A percentile compares a stretch with the other conserved stretches of the same genome.
phyloP scores from a whole-genome alignment of 1,140 invertebrate species.

The Drosophila serrata region DNA sequence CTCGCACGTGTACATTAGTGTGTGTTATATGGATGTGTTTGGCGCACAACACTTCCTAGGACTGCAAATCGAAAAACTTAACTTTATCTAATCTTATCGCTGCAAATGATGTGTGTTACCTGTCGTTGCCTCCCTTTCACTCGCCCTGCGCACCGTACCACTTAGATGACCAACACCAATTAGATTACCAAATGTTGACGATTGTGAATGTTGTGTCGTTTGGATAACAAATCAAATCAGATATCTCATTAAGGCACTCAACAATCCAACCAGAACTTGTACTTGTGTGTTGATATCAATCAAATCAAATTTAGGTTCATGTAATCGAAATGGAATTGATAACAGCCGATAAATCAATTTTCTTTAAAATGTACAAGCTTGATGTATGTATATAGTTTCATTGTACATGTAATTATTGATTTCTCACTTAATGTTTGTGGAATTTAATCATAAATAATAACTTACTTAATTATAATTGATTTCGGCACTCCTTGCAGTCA shows the following conservation, averaged over 20 bases:
- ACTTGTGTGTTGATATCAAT: neutral
- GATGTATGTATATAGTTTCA: no score
- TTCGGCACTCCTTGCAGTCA: no score
- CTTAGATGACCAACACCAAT: slow-evolving; percentile 66
- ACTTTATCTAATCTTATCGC: slow-evolving; percentile 57
- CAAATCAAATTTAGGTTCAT: neutral
- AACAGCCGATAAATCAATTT: neutral
- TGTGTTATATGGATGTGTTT: neutral
- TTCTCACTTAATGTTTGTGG: no score
- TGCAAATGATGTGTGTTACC: slow-evolving; percentile 46
- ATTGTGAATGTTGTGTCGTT: slow-evolving; percentile 28
- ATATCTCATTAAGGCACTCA: slow-evolving; percentile 21
- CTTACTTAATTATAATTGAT: no score
- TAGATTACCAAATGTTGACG: slow-evolving; percentile 53
- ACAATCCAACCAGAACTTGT: slow-evolving; percentile 8
- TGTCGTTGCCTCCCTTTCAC: neutral
- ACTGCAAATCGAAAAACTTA: slow-evolving; percentile 30
- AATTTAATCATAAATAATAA: no score
- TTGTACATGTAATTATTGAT: no score
- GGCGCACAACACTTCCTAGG: slow-evolving; percentile 27
- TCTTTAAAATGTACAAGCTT: neutral
- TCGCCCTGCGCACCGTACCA: slow-evolving; percentile 4
- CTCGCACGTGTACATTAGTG: slow-evolving; percentile 27
- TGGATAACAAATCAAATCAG: slow-evolving; percentile 36
- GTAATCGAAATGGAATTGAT: neutral